Base-by-base conservation (phyloP, 2,113 vertebrate genomes). In the Myotis yumanensis region DNA sequence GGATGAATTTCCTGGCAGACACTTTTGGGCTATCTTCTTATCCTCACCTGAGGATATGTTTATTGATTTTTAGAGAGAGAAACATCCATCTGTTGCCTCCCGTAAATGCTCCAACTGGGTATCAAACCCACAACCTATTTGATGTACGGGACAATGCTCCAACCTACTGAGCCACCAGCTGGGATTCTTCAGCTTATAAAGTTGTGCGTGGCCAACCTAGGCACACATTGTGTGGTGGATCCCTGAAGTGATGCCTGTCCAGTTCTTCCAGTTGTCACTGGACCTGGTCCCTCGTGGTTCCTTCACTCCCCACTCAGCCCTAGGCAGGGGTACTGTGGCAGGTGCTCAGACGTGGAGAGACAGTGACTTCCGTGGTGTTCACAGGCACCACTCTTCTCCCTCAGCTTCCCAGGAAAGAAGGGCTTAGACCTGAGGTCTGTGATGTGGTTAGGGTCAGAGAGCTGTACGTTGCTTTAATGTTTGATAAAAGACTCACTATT, bases 1-100 rank as follows among this genome's bases (percentile, higher is more conserved):
- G 48, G 35, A 32, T 16, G 69, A n/a, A 64, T 95, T 96, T 94
- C 91, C 96, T 96, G 54, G 69, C 89, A 95, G 93, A 89, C 48
- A 40, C 22, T 85, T 11, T 40, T 0, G 0, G 88, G 57, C 89
- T 88, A 2, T 66, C 30, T 66, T 32, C 32, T 66, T 32, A 32
- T 66, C 64, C 64, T 68, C 15, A 68, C 15, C 30, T 68, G 64
- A 68, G 64, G 64, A 68, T 68, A 68, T 68, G 64, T n/a, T 66
- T 66, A 17, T 66, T 68, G 64, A n/a, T 32, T 68, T 68, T 68
- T 68, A 68, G 14, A 66, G 32, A n/a, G 64, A 68, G 64, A 68
- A 68, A 68, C 64, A 68, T 17, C 30, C 1, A 68, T n/a, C 64
- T 32, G 28, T 66, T 66, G 64, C 64, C 28, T 66, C 64, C 15